A percentile compares a stretch with the other conserved stretches of the same genome.
These are phyloP conservation scores for Centropristis striata DNA, from an alignment of 2,113 vertebrate species.

Conservation along the genomic window DNA sequence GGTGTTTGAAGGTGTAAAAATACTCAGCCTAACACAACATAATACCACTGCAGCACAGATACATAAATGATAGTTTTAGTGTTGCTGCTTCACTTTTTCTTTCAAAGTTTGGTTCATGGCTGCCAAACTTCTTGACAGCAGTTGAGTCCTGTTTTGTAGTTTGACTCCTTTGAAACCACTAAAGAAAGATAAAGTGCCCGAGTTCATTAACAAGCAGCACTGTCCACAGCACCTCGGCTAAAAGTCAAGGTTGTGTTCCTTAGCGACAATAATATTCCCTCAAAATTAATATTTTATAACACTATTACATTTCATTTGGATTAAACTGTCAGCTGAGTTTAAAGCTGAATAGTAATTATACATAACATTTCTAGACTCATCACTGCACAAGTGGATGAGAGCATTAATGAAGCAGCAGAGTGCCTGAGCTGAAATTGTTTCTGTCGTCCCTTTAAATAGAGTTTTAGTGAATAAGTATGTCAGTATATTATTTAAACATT, in stretches of 20 bases:
- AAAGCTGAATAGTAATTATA: slow-evolving; percentile 18
- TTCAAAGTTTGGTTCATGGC: background rate
- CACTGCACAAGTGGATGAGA: slow-evolving; percentile 31
- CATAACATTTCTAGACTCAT: slow-evolving; percentile 8
- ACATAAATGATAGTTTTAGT: background rate
- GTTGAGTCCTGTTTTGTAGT: background rate
- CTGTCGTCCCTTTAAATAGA: slow-evolving; percentile 48
- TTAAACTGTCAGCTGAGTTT: slow-evolving; percentile 38
- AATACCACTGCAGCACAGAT: background rate
- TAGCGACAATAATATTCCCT: background rate
- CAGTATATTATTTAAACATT: slow-evolving; percentile 43
- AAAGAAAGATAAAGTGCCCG: background rate
- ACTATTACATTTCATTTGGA: slow-evolving; percentile 37
- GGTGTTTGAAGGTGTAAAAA: background rate
- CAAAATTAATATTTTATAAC: slow-evolving; percentile 22
- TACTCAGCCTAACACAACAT: background rate
- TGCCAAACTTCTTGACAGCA: background rate
- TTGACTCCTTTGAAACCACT: background rate
- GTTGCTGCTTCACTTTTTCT: slow-evolving; percentile 6
- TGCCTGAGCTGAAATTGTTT: slow-evolving; percentile 28
- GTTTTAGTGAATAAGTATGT: slow-evolving; percentile 26
- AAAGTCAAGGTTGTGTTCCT: background rate
- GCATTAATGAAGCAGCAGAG: slow-evolving; percentile 45
- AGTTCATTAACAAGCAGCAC: background rate
- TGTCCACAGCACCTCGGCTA: background rate